These are phyloP conservation scores for Trinectes maculatus DNA, from an alignment of 2,113 vertebrate genomes.

Conservation along the genomic window DNA sequence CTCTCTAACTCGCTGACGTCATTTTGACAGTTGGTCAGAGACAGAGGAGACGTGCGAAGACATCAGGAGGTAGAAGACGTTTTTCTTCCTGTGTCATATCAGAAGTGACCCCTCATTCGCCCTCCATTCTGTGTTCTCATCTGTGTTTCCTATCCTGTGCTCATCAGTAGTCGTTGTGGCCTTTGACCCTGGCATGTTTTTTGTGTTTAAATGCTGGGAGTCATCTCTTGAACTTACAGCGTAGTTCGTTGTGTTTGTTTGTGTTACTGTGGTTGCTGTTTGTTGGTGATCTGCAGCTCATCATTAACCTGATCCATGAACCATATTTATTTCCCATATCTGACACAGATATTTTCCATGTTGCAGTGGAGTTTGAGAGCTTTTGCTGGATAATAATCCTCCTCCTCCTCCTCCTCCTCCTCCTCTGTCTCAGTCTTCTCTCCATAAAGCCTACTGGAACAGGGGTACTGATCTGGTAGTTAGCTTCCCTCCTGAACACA, in stretches of 20 bases:
- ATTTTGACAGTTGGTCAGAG: slow-evolving; percentile 78
- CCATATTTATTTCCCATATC: slow-evolving; percentile 32
- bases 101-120: slow-evolving; percentile 37
- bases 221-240: slow-evolving; percentile 73
- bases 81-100: slow-evolving; percentile 28
- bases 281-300: slow-evolving; percentile 33
- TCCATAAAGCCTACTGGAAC: slow-evolving; percentile 52
- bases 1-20: slow-evolving; percentile 61
- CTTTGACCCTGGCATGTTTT: slow-evolving; percentile 31
- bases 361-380: slow-evolving; percentile 52
- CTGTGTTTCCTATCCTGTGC: no score
- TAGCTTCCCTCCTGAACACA: background rate
- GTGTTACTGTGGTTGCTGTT: background rate
- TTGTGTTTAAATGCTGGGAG: slow-evolving; percentile 60
- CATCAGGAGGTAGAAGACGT: slow-evolving; percentile 70
- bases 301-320: slow-evolving; percentile 44
- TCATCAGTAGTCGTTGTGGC: no score
- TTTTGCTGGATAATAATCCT: slow-evolving; percentile 9
- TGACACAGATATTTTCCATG: background rate
- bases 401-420: background rate
- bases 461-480: slow-evolving; percentile 49
- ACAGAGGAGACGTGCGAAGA: slow-evolving; percentile 69
- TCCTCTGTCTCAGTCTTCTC: background rate
- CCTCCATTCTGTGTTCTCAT: slow-evolving; percentile 13
- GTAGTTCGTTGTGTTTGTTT: background rate